Base-by-base conservation (phyloP, 2,888 invertebrate species). In the Chydorus sphaericus region DNA sequence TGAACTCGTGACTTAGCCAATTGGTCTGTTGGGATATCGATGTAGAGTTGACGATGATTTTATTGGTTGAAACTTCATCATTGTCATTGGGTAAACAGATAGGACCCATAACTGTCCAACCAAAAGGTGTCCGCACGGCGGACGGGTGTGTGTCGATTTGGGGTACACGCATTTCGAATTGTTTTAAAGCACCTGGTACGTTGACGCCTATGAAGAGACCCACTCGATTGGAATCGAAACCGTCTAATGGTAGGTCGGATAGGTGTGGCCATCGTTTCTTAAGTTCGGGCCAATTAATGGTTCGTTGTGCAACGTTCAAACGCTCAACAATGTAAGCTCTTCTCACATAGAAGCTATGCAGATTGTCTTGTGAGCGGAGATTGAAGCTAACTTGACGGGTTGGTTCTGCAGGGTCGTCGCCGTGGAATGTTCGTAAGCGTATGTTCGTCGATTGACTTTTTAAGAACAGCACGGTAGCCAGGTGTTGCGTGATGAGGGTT, bases 81-180 rank as follows among this genome's bases (percentile, higher is more conserved):
- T n/a, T n/a, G n/a, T n/a, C n/a, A n/a, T n/a, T n/a, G n/a, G n/a
- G n/a, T n/a, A n/a, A n/a, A n/a, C n/a, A n/a, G 18, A 48, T 23
- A 16, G n/a, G 28, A 23, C 54, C 54, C 28, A 23, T 23, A 14
- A 54, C 14, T n/a, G 31, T 38, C 54, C 44, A 54, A 39, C 54
- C 54, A 39, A 54, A 54, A 14, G 54, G 39, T 16, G 54, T 54
- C 28, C n/a, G 23, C 20, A 54, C 16, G n/a, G 39, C 39, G 28
- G n/a, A n/a, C n/a, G 38, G 54, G 18, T 26, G 39, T 26, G 28
- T 38, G 38, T n/a, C 26, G 11, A 18, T 29, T 14, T 16, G 14
- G 7, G 39, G 38, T 23, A 44, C 18, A n/a, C 33, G 23, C 23
- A n/a, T 18, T 28, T 39, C 44, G n/a, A 31, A 26, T 16, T 29